phyloP scores from a whole-genome alignment of 2,113 vertebrate genomes.

The Cephalopterus ornatus region DNA sequence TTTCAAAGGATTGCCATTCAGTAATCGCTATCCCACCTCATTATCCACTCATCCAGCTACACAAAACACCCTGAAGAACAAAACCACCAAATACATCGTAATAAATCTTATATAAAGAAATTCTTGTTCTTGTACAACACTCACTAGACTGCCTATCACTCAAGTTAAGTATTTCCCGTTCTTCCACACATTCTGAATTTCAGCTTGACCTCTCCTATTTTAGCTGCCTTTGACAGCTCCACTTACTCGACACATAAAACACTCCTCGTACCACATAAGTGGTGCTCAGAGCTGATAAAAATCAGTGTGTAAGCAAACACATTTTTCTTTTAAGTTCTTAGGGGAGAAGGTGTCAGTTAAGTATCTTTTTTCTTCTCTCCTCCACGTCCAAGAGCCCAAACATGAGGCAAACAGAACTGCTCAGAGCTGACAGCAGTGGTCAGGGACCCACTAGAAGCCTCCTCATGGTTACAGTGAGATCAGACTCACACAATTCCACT shows the following conservation, averaged over 20 bases:
- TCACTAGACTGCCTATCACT: not conserved
- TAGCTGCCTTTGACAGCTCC: not conserved
- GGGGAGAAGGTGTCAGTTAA: not conserved
- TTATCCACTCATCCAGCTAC: not conserved
- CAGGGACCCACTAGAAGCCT: not conserved
- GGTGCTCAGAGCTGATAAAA: conserved; percentile 17
- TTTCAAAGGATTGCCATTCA: not conserved
- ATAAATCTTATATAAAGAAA: not conserved
- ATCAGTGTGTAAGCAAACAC: not conserved
- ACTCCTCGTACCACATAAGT: not conserved
- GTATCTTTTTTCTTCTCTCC: not conserved
- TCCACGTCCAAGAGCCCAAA: not conserved
- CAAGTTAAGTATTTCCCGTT: not conserved
- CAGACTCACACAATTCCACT: not conserved
- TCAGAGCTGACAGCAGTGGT: not conserved
- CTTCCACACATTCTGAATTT: not conserved
- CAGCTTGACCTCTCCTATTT: not conserved
- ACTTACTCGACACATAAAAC: not conserved
- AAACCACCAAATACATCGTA: not conserved
- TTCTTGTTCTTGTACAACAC: not conserved
- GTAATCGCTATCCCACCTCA: not conserved
- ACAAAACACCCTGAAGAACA: not conserved
- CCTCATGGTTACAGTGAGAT: not conserved
- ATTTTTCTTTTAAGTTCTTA: not conserved
- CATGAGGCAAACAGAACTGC: not conserved